Evolutionary conservation across 2,888 invertebrate genomes (phyloP).

Genomic region (Automeris io): DNA sequence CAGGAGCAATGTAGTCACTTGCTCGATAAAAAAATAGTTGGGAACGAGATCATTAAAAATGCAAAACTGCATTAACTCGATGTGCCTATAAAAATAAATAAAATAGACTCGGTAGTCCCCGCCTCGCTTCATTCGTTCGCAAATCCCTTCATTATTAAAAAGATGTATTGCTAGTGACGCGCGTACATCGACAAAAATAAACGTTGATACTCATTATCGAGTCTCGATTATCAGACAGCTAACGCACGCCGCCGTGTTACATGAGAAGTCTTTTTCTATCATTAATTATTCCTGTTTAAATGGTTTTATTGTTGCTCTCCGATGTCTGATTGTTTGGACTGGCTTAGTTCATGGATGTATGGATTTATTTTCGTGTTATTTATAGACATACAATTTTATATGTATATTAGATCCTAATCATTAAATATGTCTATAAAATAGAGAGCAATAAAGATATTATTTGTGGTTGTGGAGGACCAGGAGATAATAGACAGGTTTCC

Average conservation of each 20-base stretch:
- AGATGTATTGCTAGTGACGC: constrained; percentile 53
- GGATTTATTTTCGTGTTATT: background rate
- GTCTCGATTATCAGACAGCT: constrained; percentile 34
- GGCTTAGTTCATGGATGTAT: background rate
- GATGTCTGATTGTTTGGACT: constrained; percentile 5
- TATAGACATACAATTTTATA: too few relatives aligned
- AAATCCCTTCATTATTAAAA: constrained; percentile 72
- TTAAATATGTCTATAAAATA: too few relatives aligned
- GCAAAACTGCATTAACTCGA: constrained; percentile 7
- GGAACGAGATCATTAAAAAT: constrained; percentile 5
- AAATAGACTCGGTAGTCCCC: constrained; percentile 3
- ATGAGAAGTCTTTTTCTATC: constrained; percentile 48
- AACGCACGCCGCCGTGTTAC: constrained; percentile 28
- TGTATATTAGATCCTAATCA: too few relatives aligned
- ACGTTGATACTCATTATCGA: constrained; percentile 26
- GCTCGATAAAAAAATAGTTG: too few relatives aligned
- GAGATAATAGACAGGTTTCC: too few relatives aligned
- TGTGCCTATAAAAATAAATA: constrained; percentile 8
- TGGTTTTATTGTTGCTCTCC: constrained; percentile 17
- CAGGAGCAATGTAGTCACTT: too few relatives aligned
- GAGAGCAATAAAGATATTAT: too few relatives aligned
- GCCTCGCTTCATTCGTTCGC: constrained; percentile 41
- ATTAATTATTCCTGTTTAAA: constrained; percentile 43
- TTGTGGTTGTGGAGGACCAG: too few relatives aligned
- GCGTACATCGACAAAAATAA: constrained; percentile 40